Evolutionary conservation across 2,888 invertebrate genomes (phyloP).

Genomic region (Caenorhabditis zanzibari): DNA sequence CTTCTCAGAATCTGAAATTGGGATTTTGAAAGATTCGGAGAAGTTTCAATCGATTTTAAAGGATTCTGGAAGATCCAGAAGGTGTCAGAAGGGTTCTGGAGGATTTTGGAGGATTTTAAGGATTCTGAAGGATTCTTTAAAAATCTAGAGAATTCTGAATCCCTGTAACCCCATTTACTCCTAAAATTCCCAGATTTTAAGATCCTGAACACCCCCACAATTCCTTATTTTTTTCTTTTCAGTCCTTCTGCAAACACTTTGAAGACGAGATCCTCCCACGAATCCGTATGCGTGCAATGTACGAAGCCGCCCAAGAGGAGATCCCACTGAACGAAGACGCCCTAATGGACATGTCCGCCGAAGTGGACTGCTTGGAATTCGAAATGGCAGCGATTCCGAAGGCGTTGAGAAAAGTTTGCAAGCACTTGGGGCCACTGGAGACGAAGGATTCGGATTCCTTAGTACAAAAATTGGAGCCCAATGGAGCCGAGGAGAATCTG

Average conservation of each 20-base stretch:
- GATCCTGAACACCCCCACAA: too few species aligned
- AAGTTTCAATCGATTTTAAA: too few species aligned
- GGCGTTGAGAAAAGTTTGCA: conserved; percentile 63
- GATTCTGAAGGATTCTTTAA: too few species aligned
- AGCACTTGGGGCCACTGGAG: conserved; percentile 46
- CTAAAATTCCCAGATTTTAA: too few species aligned
- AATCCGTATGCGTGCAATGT: conserved; percentile 50
- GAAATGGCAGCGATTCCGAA: conserved; percentile 62
- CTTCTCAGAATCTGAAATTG: too few species aligned
- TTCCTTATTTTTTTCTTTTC: neutral
- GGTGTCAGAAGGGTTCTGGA: too few species aligned
- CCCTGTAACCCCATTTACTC: too few species aligned
- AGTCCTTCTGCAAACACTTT: conserved; percentile 33
- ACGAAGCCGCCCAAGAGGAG: conserved; percentile 49
- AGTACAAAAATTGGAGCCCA: neutral
- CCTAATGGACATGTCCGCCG: conserved; percentile 44
- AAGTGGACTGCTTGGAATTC: conserved; percentile 50
- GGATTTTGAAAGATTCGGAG: too few species aligned
- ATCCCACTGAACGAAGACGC: conserved; percentile 52
- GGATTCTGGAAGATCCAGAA: too few species aligned
- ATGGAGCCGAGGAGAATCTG: too few species aligned
- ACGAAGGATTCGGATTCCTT: neutral
- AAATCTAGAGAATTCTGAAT: too few species aligned
- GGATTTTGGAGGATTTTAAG: too few species aligned
- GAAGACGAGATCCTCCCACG: conserved; percentile 44